phyloP scores from a whole-genome alignment of 2,113 vertebrate genomes.

The Elephantulus edwardii region DNA sequence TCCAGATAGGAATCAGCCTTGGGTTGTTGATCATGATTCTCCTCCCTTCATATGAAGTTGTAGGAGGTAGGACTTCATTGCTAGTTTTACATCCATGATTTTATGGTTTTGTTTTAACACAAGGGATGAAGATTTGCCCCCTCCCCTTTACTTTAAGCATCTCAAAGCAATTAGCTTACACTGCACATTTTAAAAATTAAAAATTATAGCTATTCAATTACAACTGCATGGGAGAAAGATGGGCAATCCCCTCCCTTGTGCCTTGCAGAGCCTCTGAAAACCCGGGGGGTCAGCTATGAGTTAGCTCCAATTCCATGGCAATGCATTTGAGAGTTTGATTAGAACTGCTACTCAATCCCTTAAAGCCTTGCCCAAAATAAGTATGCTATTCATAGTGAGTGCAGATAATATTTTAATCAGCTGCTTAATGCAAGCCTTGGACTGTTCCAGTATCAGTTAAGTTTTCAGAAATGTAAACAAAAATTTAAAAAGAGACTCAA shows the following conservation, averaged over 20 bases:
- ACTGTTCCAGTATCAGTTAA: not conserved
- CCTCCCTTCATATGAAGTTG: too few relatives aligned
- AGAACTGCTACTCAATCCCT: not conserved
- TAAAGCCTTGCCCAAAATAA: slow-evolving; percentile 3
- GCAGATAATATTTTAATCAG: slow-evolving; percentile 22
- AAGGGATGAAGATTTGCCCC: not conserved
- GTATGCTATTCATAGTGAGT: not conserved
- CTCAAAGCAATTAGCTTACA: slow-evolving; percentile 23
- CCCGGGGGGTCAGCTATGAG: too few relatives aligned
- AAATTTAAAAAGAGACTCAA: not conserved
- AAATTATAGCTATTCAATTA: slow-evolving; percentile 28
- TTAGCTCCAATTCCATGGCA: too few relatives aligned
- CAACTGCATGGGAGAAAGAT: too few relatives aligned
- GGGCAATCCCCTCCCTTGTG: too few relatives aligned
- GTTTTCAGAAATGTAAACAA: slow-evolving; percentile 22
- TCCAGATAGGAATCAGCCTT: too few relatives aligned
- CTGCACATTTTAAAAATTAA: slow-evolving; percentile 1
- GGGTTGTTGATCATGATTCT: too few relatives aligned
- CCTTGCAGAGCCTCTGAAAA: too few relatives aligned
- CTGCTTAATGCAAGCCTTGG: not conserved
- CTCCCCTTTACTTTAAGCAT: slow-evolving; percentile 15
- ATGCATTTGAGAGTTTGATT: too few relatives aligned
- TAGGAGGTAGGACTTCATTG: too few relatives aligned
- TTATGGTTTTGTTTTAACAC: slow-evolving; percentile 6
- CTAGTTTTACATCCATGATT: not conserved